Evolutionary conservation across 2,888 invertebrate species (phyloP).

Genomic region (Cenopis cana): DNA sequence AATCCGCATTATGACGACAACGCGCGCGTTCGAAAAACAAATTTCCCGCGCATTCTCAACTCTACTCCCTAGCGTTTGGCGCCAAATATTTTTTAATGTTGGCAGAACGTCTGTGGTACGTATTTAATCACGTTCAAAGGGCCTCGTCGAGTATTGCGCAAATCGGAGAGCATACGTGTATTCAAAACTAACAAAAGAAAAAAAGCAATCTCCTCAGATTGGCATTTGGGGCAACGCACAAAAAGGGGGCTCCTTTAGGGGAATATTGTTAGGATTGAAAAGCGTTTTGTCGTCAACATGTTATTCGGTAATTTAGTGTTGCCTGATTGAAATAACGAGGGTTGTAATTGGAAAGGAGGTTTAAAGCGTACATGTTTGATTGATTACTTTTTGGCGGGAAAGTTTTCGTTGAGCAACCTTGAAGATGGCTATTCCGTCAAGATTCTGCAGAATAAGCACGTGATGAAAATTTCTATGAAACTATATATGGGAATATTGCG

Average conservation of each 20-base stretch:
- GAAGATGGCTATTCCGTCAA: neutral
- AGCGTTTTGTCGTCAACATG: slow-evolving; percentile 83
- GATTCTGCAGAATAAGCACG: neutral
- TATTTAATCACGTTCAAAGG: slow-evolving; percentile 84
- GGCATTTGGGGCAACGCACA: slow-evolving; percentile 79
- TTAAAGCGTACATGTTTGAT: slow-evolving; percentile 72
- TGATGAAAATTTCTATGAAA: too few species aligned
- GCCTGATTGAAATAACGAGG: slow-evolving; percentile 76
- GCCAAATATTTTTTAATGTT: slow-evolving; percentile 45
- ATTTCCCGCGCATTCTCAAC: slow-evolving; percentile 47
- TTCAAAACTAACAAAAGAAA: slow-evolving; percentile 84
- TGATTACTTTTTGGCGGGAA: slow-evolving; percentile 57
- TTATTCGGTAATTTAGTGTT: slow-evolving; percentile 84
- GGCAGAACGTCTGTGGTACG: slow-evolving; percentile 59
- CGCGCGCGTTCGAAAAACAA: slow-evolving; percentile 48
- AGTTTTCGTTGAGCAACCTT: slow-evolving; percentile 17
- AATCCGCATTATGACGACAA: slow-evolving; percentile 66
- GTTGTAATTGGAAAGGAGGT: slow-evolving; percentile 74
- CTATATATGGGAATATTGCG: too few species aligned
- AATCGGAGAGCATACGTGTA: slow-evolving; percentile 76
- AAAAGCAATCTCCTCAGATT: slow-evolving; percentile 84
- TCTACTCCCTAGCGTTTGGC: slow-evolving; percentile 46
- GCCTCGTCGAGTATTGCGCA: slow-evolving; percentile 57
- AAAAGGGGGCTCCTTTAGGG: slow-evolving; percentile 68
- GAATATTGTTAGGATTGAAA: slow-evolving; percentile 81